phyloP scores from a whole-genome alignment of 2,888 invertebrate genomes.

The Leucania comma region DNA sequence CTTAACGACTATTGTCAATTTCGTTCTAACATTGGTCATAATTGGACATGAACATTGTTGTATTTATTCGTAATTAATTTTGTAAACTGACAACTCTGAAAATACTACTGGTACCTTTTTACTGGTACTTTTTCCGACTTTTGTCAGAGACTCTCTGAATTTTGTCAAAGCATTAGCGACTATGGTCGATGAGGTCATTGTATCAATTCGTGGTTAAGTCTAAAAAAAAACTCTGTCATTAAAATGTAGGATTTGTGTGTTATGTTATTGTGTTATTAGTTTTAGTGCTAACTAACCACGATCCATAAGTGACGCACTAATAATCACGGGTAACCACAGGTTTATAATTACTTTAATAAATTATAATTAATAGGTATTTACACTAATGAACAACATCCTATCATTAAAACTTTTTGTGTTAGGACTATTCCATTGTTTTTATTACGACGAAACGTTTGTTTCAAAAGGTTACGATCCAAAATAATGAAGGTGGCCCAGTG shows the following conservation, averaged over 20 bases:
- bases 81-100: too few relatives aligned
- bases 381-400: constrained; percentile 14
- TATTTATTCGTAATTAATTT: not conserved
- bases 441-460: not conserved
- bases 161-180: too few relatives aligned
- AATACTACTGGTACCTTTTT: too few relatives aligned
- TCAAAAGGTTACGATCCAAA: not conserved
- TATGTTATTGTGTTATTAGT: constrained; percentile 1
- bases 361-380: not conserved
- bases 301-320: not conserved
- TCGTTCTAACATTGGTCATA: too few relatives aligned
- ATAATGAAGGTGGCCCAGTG: too few relatives aligned
- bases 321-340: not conserved
- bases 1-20: too few relatives aligned
- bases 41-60: not conserved
- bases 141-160: not conserved
- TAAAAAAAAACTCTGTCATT: not conserved
- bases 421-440: constrained; percentile 13
- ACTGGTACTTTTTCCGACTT: not conserved
- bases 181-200: not conserved
- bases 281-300: constrained; percentile 8
- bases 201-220: not conserved
- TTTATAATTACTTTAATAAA: not conserved
- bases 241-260: not conserved
- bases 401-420: not conserved